These are phyloP conservation scores for Zygaena filipendulae DNA, from an alignment of 2,888 invertebrate species.

Conservation along the genomic window DNA sequence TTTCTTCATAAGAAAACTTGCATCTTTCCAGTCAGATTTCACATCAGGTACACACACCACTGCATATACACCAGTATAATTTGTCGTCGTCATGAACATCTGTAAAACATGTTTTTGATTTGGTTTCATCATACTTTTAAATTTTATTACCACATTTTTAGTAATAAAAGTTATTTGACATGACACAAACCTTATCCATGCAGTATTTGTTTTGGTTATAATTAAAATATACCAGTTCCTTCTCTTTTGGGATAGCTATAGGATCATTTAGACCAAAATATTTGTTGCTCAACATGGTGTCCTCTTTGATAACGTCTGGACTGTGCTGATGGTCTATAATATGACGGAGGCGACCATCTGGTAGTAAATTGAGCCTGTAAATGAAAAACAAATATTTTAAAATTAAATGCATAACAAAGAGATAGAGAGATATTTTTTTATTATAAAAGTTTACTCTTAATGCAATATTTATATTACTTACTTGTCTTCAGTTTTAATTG, in stretches of 20 bases:
- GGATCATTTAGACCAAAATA: conserved; percentile 42
- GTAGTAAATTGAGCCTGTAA: conserved; percentile 71
- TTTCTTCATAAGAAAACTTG: conserved; percentile 78
- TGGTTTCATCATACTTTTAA: no score
- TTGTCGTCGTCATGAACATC: conserved; percentile 59
- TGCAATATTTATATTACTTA: no score
- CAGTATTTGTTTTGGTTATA: conserved; percentile 83
- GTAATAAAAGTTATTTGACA: background rate
- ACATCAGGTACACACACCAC: conserved; percentile 79
- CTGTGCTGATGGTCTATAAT: conserved; percentile 70
- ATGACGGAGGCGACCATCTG: conserved; percentile 79
- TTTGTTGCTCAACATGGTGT: conserved; percentile 28
- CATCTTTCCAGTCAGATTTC: conserved; percentile 77
- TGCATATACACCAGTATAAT: conserved; percentile 73
- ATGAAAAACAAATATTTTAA: no score
- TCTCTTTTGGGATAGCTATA: conserved; percentile 49
- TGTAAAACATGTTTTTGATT: no score
- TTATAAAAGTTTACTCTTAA: no score
- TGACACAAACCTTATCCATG: conserved; percentile 76
- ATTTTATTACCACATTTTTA: no score
- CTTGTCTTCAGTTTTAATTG: conserved; percentile 70
- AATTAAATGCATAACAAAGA: no score
- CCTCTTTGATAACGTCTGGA: conserved; percentile 49
- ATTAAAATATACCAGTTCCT: conserved; percentile 72
- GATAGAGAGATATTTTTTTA: no score